Conservation (phyloP, 2,888 invertebrate genomes). For the Galeruca laticollis region DNA sequence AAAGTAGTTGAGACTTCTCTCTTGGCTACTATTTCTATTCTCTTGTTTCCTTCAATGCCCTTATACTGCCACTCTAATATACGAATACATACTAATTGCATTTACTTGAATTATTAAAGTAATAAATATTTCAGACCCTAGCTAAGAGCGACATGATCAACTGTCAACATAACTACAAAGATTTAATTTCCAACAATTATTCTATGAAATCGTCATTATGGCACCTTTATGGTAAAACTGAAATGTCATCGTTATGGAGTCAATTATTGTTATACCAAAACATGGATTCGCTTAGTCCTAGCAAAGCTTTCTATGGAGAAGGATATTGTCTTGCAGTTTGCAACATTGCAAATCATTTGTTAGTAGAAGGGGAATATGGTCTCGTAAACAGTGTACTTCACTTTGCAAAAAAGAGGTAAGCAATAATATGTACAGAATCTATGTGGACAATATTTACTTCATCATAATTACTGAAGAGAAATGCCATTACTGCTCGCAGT, state of each 20-base stretch:
- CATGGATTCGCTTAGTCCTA: conserved; percentile 70
- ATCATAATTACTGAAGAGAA: no score
- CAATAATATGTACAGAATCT: not conserved
- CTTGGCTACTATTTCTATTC: no score
- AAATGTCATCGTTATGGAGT: conserved; percentile 84
- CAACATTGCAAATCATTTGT: conserved; percentile 73
- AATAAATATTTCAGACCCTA: conserved; percentile 68
- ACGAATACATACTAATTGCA: not conserved
- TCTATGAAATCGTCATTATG: conserved; percentile 88
- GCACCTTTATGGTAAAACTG: conserved; percentile 89
- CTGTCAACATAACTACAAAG: conserved; percentile 85
- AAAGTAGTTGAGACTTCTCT: no score
- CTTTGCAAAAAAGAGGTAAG: conserved; percentile 69
- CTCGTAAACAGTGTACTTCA: conserved; percentile 72
- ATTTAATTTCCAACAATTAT: conserved; percentile 83
- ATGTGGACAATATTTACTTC: not conserved
- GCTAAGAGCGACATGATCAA: conserved; percentile 88
- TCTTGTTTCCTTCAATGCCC: no score
- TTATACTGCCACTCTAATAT: no score
- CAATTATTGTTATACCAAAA: conserved; percentile 84
- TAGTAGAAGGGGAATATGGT: conserved; percentile 70
- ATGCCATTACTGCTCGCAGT: no score
- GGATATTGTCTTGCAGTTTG: conserved; percentile 79
- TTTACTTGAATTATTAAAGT: not conserved
- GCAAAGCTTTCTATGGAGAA: conserved; percentile 71